Base-by-base conservation (phyloP, 1,140 invertebrate species). In the Drosophila nasuta region DNA sequence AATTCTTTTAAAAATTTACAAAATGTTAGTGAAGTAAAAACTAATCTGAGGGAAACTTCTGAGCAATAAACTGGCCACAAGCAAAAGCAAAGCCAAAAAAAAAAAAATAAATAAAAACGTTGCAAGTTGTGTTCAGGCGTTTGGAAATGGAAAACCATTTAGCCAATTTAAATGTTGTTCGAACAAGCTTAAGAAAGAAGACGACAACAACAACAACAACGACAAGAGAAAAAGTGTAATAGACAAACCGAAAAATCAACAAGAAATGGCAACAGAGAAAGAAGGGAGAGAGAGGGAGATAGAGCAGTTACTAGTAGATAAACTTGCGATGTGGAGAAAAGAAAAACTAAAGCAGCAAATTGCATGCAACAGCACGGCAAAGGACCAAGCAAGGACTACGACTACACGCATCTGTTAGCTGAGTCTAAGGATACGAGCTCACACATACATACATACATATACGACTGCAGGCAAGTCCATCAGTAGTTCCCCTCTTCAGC, bases 81-180 rank as follows among this genome's bases (percentile, higher is more conserved):
- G 35, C 6, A 38, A 7, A 56, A 45, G 25, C 7, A 41, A 30
- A 30, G 17, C 13, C 13, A 20, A 13, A 56, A 56, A 66, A 65
- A 25, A 3, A 3, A 20, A 15, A 15, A 15, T 1, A 25, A 25
- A 25, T 25, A 25, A 4, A 25, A 4, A 25, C 20, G 20, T 52
- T 49, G 8, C 15, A 2, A 59, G 28, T 38, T 35, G 17, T 38
- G n/a, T 33, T 5, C 20, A 5, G 11, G 43, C 35, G 38, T 28
- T 72, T 72, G 75, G 52, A 79, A 81, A 73, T 79, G 77, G 73
- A 69, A 81, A 81, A 81, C 64, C 73, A 73, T 79, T 81, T 79
- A 79, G 77, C 77, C 79, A 81, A 81, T 81, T 81, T 77, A 79
- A 79, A 76, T 79, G 73, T 73, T 76, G 79, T 81, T 79, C 73